A percentile compares a stretch with the other conserved stretches of the same genome.
phyloP scores from a whole-genome alignment of 2,113 vertebrate species.

The Prietella phreatophila region DNA sequence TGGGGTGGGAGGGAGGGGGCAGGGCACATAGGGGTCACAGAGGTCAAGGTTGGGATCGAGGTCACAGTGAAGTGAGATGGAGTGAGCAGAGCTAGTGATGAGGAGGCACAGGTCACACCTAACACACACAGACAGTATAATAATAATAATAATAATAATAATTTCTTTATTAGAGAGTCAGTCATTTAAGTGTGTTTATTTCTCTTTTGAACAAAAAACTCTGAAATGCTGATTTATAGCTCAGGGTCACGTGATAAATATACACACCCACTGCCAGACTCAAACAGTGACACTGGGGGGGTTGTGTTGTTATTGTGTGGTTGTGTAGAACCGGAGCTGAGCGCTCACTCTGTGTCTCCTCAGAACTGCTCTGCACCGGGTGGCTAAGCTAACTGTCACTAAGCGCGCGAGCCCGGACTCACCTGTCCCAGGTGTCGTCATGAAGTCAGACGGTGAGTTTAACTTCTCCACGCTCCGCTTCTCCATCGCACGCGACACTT shows the following conservation, averaged over 20 bases:
- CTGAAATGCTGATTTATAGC: too few relatives aligned
- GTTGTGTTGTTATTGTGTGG: too few relatives aligned
- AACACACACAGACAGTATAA: not conserved
- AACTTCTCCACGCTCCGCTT: not conserved
- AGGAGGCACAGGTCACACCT: constrained; percentile 18
- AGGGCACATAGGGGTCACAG: not conserved
- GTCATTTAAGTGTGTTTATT: too few relatives aligned
- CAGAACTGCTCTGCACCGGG: not conserved
- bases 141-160: not conserved
- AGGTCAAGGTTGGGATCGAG: not conserved
- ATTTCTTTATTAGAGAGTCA: not conserved
- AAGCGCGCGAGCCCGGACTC: not conserved
- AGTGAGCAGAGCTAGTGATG: constrained; percentile 59
- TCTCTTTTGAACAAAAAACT: too few relatives aligned
- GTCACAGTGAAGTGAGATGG: constrained; percentile 68
- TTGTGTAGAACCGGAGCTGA: not conserved
- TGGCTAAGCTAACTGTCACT: not conserved
- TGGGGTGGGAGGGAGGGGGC: not conserved
- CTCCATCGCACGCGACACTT: not conserved
- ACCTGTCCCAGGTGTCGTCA: constrained; percentile 6
- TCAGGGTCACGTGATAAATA: too few relatives aligned
- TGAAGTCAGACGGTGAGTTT: constrained; percentile 40
- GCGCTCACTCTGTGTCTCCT: not conserved
- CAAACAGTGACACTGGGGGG: too few relatives aligned
- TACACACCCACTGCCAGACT: too few relatives aligned